phyloP scores from a whole-genome alignment of 2,888 invertebrate genomes.

The Eupsilia transversa region DNA sequence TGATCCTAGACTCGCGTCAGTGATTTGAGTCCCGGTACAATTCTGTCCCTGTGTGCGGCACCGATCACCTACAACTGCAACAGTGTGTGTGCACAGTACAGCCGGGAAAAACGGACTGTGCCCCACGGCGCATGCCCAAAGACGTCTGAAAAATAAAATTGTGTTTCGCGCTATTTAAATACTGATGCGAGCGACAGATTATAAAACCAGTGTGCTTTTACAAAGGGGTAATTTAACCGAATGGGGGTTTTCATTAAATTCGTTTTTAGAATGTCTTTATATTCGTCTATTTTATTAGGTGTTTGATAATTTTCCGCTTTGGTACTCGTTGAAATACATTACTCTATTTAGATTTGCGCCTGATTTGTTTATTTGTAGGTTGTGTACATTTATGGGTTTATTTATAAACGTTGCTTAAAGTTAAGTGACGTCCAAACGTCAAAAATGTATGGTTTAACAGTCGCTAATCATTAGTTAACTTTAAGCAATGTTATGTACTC shows the following conservation, averaged over 20 bases:
- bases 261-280: slow-evolving; percentile 58
- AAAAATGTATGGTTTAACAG: too few species aligned
- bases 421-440: too few species aligned
- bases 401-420: too few species aligned
- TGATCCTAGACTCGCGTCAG: slow-evolving; percentile 77
- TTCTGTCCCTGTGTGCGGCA: slow-evolving; percentile 72
- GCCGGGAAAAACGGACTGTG: slow-evolving; percentile 74
- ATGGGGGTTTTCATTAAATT: slow-evolving; percentile 68
- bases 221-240: slow-evolving; percentile 71
- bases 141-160: slow-evolving; percentile 77
- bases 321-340: slow-evolving; percentile 34
- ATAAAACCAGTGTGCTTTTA: slow-evolving; percentile 70
- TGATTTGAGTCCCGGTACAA: slow-evolving; percentile 75
- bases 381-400: neutral
- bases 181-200: slow-evolving; percentile 76
- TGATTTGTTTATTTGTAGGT: slow-evolving; percentile 15
- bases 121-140: slow-evolving; percentile 78
- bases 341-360: slow-evolving; percentile 6
- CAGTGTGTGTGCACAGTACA: slow-evolving; percentile 76
- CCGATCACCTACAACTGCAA: slow-evolving; percentile 77
- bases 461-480: too few species aligned
- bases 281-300: slow-evolving; percentile 59
- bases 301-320: slow-evolving; percentile 53
- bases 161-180: slow-evolving; percentile 82
- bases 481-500: too few species aligned